Percentiles rank a stretch among this genome's conserved stretches.
phyloP scores from a whole-genome alignment of 2,113 vertebrate genomes.

The Takifugu bimaculatus region DNA sequence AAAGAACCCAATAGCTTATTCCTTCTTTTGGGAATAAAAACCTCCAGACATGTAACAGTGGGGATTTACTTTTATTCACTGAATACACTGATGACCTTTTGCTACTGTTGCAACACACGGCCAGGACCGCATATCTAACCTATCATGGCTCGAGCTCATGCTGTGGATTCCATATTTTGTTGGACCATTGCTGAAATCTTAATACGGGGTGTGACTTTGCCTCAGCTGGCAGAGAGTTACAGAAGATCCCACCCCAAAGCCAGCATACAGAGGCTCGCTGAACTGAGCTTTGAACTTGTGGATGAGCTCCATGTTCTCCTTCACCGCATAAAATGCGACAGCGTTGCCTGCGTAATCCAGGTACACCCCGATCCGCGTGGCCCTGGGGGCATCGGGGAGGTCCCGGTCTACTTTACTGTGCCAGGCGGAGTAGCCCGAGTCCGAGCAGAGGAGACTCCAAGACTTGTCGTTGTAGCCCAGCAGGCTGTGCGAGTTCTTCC shows the following conservation, averaged over 20 bases:
- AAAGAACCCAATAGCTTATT: too few species aligned
- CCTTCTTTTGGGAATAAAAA: too few species aligned
- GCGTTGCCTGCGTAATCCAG: conserved; percentile 77
- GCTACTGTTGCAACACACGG: too few species aligned
- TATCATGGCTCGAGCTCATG: too few species aligned
- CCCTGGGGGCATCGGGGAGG: conserved; percentile 59
- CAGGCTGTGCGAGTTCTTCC: conserved; percentile 80
- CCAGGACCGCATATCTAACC: too few species aligned
- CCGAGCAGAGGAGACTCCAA: conserved; percentile 88
- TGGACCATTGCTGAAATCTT: not conserved
- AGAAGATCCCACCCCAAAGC: conserved; percentile 87
- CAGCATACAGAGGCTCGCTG: conserved; percentile 78
- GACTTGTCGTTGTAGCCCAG: conserved; percentile 84
- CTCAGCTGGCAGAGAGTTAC: conserved; percentile 70
- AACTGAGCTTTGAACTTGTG: conserved; percentile 82
- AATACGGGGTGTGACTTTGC: conserved; percentile 32
- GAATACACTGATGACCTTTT: too few species aligned
- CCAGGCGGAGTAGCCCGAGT: conserved; percentile 84
- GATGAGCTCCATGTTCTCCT: conserved; percentile 74
- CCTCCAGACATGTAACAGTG: too few species aligned
- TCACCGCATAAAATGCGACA: conserved; percentile 83
- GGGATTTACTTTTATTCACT: too few species aligned
- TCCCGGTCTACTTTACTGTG: conserved; percentile 76
- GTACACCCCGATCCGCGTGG: conserved; percentile 79
- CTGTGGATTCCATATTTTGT: too few species aligned